phyloP scores from a whole-genome alignment of 2,888 invertebrate species.

The Alloscopus bannaensis region DNA sequence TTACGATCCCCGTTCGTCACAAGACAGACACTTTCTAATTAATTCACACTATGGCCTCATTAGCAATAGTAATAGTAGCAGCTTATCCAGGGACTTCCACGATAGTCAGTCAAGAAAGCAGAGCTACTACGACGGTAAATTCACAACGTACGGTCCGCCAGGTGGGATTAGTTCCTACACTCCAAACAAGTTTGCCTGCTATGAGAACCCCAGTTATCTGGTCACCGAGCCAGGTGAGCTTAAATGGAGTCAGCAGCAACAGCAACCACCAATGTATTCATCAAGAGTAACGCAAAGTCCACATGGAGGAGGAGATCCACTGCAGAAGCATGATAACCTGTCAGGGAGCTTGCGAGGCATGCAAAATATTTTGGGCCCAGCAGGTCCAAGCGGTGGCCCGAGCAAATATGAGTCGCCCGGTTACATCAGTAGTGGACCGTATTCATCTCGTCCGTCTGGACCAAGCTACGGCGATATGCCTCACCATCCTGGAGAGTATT shows the following conservation, averaged over 20 bases:
- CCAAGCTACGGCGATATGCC: conserved; percentile 36
- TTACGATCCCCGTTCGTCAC: conserved; percentile 75
- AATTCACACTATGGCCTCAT: conserved; percentile 72
- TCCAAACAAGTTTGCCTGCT: conserved; percentile 72
- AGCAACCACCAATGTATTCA: conserved; percentile 57
- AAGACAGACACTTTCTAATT: conserved; percentile 74
- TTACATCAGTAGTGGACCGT: conserved; percentile 30
- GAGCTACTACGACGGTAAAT: conserved; percentile 48
- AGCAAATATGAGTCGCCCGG: conserved; percentile 40
- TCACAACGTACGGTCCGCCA: conserved; percentile 53
- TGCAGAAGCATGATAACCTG: conserved; percentile 78
- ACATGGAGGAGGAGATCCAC: conserved; percentile 76
- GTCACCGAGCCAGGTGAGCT: conserved; percentile 72
- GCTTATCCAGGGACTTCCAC: conserved; percentile 67
- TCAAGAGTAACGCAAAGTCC: conserved; percentile 70
- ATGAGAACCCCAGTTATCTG: conserved; percentile 73
- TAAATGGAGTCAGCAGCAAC: conserved; percentile 63
- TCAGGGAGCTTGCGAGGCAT: conserved; percentile 81
- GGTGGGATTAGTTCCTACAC: conserved; percentile 62
- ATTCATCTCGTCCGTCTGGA: conserved; percentile 26
- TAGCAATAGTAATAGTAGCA: conserved; percentile 72
- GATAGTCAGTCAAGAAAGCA: conserved; percentile 59
- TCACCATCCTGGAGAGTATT: conserved; percentile 40
- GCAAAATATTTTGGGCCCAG: conserved; percentile 76
- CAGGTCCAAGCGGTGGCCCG: conserved; percentile 62